These are phyloP conservation scores for Lepus oiostolus DNA, from an alignment of 2,797 vertebrate species.

Conservation along the genomic window DNA sequence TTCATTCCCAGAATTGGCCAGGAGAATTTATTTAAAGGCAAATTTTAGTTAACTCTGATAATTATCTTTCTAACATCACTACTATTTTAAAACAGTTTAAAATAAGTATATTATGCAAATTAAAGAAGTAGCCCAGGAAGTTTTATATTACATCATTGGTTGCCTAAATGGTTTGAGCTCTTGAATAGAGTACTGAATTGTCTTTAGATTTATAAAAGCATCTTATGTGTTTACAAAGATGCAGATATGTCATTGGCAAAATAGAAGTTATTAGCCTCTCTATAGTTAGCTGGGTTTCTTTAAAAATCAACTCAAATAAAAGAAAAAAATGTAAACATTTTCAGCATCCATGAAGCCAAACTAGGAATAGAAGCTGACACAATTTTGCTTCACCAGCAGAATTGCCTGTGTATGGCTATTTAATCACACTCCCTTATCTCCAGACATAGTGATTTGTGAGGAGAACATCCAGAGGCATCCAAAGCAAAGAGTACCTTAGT, in stretches of 20 bases:
- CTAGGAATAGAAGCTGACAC: background rate
- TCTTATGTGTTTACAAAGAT: background rate
- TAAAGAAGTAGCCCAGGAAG: background rate
- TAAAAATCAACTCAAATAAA: slow-evolving; percentile 25
- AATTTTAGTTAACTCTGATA: slow-evolving; percentile 38
- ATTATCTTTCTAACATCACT: background rate
- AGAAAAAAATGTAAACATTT: background rate
- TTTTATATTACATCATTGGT: background rate
- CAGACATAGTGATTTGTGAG: background rate
- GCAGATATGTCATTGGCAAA: background rate
- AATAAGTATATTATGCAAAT: slow-evolving; percentile 12
- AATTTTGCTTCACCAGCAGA: background rate
- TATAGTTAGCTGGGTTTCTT: background rate
- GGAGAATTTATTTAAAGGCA: background rate
- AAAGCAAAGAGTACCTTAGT: background rate
- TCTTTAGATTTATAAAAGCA: background rate
- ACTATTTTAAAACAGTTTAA: background rate
- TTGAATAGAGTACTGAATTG: background rate
- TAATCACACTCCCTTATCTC: background rate
- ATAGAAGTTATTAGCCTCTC: background rate
- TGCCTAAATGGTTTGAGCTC: background rate
- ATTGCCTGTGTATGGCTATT: background rate
- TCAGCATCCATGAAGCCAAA: background rate
- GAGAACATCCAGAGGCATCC: background rate
- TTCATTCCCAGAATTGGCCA: background rate